These are phyloP conservation scores for Sinohyriopsis cumingii DNA, from an alignment of 2,888 invertebrate species.

Conservation along the genomic window DNA sequence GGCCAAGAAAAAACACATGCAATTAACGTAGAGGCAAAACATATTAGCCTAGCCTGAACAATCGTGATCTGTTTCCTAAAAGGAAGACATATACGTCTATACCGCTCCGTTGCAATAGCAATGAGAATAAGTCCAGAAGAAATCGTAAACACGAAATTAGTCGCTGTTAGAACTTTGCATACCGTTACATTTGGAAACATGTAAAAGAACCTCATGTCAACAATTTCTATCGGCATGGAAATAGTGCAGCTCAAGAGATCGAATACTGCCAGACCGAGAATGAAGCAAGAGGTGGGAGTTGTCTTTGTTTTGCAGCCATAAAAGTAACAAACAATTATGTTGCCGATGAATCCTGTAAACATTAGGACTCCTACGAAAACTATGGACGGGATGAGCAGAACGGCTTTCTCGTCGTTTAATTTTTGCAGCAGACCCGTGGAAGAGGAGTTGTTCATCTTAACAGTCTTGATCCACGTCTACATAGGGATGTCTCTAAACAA, in stretches of 20 bases:
- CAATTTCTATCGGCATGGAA: conserved; percentile 54
- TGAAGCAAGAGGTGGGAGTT: conserved; percentile 47
- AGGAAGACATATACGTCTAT: conserved; percentile 54
- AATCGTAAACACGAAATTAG: conserved; percentile 41
- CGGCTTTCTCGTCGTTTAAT: conserved; percentile 41
- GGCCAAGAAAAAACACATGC: conserved; percentile 44
- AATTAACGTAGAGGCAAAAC: conserved; percentile 12
- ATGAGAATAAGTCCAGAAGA: conserved; percentile 42
- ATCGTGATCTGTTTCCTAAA: conserved; percentile 44
- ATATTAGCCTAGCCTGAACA: conserved; percentile 35
- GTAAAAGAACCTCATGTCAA: conserved; percentile 49
- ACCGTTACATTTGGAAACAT: conserved; percentile 39
- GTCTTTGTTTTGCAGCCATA: conserved; percentile 44
- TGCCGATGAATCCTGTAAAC: conserved; percentile 47
- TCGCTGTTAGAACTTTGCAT: conserved; percentile 44
- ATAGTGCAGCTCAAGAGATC: conserved; percentile 47
- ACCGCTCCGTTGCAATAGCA: conserved; percentile 52
- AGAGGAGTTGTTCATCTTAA: too few species aligned
- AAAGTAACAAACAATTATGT: conserved; percentile 44
- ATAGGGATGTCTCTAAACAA: too few species aligned
- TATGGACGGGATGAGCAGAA: conserved; percentile 45
- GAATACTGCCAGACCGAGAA: conserved; percentile 46
- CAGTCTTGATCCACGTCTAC: too few species aligned
- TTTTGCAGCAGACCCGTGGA: conserved; percentile 3
- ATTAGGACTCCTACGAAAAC: conserved; percentile 41